These are phyloP conservation scores for Stenolophus ochropezus DNA, from an alignment of 2,888 invertebrate species.

Conservation along the genomic window DNA sequence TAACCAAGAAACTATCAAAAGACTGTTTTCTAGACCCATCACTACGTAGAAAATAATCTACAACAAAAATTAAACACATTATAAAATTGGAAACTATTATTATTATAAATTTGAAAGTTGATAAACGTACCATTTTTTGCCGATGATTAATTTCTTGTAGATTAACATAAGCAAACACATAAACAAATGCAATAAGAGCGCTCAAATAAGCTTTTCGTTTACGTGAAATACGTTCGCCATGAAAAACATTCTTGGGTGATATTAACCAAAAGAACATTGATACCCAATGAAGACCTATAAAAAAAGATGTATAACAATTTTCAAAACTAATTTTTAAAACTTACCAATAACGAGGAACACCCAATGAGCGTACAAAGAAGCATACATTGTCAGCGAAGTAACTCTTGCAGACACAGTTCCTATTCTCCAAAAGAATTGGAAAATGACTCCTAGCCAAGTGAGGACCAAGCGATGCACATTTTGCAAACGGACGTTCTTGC, in stretches of 20 bases:
- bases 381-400: conserved; percentile 89
- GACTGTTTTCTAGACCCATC: conserved; percentile 90
- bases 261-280: conserved; percentile 94
- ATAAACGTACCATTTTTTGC: conserved; percentile 80
- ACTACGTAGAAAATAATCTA: conserved; percentile 87
- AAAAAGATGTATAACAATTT: too few relatives aligned
- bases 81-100: too few relatives aligned
- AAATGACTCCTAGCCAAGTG: conserved; percentile 88
- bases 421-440: conserved; percentile 86
- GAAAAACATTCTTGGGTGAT: conserved; percentile 88
- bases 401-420: conserved; percentile 90
- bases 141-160: conserved; percentile 87
- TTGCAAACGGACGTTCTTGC: conserved; percentile 88
- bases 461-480: conserved; percentile 89
- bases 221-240: conserved; percentile 85
- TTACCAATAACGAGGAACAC: conserved; percentile 83
- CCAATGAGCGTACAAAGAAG: conserved; percentile 87
- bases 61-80: too few relatives aligned
- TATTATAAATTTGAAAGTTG: neutral
- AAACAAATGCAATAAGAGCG: conserved; percentile 87
- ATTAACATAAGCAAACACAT: conserved; percentile 92
- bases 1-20: conserved; percentile 89
- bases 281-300: conserved; percentile 86
- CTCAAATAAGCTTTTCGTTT: conserved; percentile 81
- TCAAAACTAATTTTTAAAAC: too few relatives aligned